These are phyloP conservation scores for Allolobophora icterica DNA, from an alignment of 2,888 invertebrate genomes.

Conservation along the genomic window DNA sequence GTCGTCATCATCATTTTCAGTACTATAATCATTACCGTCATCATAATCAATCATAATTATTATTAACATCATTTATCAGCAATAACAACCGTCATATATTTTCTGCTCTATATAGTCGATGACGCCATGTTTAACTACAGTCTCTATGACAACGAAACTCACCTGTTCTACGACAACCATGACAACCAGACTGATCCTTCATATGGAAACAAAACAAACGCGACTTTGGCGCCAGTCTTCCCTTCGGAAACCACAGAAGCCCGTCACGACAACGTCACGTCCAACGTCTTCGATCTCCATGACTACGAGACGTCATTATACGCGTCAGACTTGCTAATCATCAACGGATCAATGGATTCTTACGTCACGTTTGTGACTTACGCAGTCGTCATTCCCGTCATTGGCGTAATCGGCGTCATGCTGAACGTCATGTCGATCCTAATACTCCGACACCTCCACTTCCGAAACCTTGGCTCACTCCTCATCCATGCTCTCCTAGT, in stretches of 20 bases:
- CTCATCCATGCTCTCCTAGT: not conserved
- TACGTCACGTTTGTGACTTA: not conserved
- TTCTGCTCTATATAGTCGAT: not conserved
- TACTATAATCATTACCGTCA: not conserved
- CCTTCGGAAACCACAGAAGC: not conserved
- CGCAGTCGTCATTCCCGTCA: constrained; percentile 20
- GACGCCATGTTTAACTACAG: not conserved
- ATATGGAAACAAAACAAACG: not conserved
- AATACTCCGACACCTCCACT: not conserved
- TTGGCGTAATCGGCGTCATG: not conserved
- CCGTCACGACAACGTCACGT: not conserved
- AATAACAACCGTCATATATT: not conserved
- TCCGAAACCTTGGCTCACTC: constrained; percentile 9
- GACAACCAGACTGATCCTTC: not conserved
- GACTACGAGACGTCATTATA: constrained; percentile 17
- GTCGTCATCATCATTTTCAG: not conserved
- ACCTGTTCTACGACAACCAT: not conserved
- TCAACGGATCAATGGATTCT: constrained; percentile 8
- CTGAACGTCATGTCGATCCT: not conserved
- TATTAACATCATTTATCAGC: not conserved
- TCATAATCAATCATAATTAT: not conserved
- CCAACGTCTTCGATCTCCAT: not conserved
- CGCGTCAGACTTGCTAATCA: not conserved
- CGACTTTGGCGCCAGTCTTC: not conserved
- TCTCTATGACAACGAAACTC: not conserved